Base-by-base conservation (phyloP, 64 coral and sea anemone species). In the Astreopora myriophthalma region DNA sequence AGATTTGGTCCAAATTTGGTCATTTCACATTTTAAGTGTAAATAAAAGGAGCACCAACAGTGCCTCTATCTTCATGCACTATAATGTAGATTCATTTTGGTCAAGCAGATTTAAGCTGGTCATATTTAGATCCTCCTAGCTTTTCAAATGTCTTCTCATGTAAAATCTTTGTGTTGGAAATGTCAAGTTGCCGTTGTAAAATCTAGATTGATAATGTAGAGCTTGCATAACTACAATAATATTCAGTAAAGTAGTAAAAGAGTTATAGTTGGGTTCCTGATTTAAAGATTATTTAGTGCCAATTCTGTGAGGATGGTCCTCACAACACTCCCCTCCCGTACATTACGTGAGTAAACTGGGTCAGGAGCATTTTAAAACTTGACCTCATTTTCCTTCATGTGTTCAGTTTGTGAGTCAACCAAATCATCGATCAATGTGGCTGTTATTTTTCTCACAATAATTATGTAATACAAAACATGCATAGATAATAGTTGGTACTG, bases 401-500 rank as follows among this genome's bases (percentile, higher is more conserved):
- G 51, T 90, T 90, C 77, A 91, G 84, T 71, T 91, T 91, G 89
- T 17, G 40, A 75, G 3, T 51, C 63, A 27, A 92, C 79, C 17
- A 65, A 19, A 66, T 92, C 90, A 34, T 92, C 24, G n/a, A 92
- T 85, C 80, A 48, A 85, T n/a, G 55, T 65, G 64, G 31, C 19
- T 14, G 14, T 92, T 92, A 32, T 92, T 39, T 28, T 85, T 74
- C 77, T 92, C 71, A 92, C 80, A 85, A 32, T 36, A 92, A 76
- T 85, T 92, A 84, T 85, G 90, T 24, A 85, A 92, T n/a, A 92
- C 39, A 86, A 92, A 92, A 82, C 82, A 92, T 85, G 90, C 72
- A 86, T 86, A 86, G 40, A 92, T 92, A 76, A 92, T 92, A 3
- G 64, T 68, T 48, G 90, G 72, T 44, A 86, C 7, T 34, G n/a